A percentile compares a stretch with the other conserved stretches of the same genome.
Conservation (phyloP, 1,140 invertebrate genomes). For the Trinorchestia longiramus region DNA sequence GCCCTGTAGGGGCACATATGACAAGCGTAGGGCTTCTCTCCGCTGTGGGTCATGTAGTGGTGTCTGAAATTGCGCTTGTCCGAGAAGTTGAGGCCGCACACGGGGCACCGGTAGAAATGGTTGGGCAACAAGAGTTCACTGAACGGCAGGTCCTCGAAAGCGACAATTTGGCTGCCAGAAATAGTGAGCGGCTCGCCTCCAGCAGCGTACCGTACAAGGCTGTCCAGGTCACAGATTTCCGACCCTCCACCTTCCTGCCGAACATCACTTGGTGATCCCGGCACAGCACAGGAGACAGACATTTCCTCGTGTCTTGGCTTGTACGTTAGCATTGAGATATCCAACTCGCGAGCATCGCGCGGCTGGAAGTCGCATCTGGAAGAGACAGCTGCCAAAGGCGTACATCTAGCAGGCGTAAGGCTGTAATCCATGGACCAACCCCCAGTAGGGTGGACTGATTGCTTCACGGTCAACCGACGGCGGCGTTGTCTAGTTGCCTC, state of each 20-base stretch:
- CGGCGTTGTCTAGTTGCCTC: not conserved
- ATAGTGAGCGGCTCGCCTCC: not conserved
- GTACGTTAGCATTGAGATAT: not conserved
- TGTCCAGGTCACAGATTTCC: not conserved
- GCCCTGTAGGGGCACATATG: constrained; percentile 48
- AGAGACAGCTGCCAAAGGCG: not conserved
- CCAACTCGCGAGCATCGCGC: not conserved
- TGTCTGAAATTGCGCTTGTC: constrained; percentile 61
- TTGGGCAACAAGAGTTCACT: constrained; percentile 8
- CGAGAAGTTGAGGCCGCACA: constrained; percentile 59
- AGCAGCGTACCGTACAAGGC: not conserved
- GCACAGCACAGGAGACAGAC: not conserved
- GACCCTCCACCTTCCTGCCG: not conserved
- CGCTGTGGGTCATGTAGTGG: constrained; percentile 55
- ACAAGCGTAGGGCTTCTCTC: constrained; percentile 56
- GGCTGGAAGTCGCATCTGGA: not conserved
- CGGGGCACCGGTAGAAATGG: constrained; percentile 58
- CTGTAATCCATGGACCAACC: not conserved
- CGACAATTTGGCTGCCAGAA: not conserved
- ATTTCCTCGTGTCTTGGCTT: not conserved
- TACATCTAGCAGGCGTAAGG: not conserved
- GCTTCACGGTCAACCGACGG: not conserved
- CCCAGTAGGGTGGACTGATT: not conserved
- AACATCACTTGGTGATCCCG: not conserved
- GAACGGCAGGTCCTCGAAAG: constrained; percentile 28